These are phyloP conservation scores for Lordiphosa collinella DNA, from an alignment of 1,140 invertebrate genomes.

Conservation along the genomic window DNA sequence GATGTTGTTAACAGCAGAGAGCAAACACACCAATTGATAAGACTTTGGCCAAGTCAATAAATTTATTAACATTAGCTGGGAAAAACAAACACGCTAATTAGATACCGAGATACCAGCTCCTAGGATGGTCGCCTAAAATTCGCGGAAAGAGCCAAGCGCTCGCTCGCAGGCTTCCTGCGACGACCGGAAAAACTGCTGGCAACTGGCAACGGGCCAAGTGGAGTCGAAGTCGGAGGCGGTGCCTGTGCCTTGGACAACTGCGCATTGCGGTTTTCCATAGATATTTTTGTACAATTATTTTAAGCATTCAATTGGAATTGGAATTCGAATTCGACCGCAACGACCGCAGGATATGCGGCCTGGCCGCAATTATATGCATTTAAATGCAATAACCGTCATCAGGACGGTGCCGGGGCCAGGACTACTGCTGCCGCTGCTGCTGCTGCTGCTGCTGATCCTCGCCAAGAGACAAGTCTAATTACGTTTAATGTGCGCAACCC, in stretches of 20 bases:
- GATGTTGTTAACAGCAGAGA: conserved; percentile 52
- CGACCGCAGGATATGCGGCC: conserved; percentile 56
- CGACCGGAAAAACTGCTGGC: conserved; percentile 65
- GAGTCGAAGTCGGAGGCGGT: background rate
- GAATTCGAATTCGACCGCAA: conserved; percentile 56
- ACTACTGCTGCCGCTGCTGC: background rate
- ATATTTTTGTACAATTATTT: conserved; percentile 66
- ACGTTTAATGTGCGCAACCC: conserved; percentile 55
- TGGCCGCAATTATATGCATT: conserved; percentile 68
- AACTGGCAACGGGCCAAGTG: conserved; percentile 23
- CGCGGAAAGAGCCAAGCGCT: conserved; percentile 16
- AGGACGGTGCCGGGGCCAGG: conserved; percentile 19
- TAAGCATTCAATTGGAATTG: conserved; percentile 69
- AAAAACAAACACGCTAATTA: conserved; percentile 61
- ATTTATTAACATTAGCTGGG: conserved; percentile 50
- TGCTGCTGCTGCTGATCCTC: background rate
- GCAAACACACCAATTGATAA: conserved; percentile 50
- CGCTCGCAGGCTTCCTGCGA: conserved; percentile 14
- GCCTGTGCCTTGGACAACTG: conserved; percentile 46
- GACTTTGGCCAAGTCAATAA: conserved; percentile 18
- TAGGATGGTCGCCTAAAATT: conserved; percentile 30
- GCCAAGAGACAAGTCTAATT: conserved; percentile 38
- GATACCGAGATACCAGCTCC: conserved; percentile 13
- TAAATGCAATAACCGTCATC: conserved; percentile 77
- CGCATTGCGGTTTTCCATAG: conserved; percentile 68